Percentiles rank a stretch among this genome's conserved stretches.
Conservation (phyloP, 2,113 vertebrate genomes). For the Ageneiosus marmoratus region DNA sequence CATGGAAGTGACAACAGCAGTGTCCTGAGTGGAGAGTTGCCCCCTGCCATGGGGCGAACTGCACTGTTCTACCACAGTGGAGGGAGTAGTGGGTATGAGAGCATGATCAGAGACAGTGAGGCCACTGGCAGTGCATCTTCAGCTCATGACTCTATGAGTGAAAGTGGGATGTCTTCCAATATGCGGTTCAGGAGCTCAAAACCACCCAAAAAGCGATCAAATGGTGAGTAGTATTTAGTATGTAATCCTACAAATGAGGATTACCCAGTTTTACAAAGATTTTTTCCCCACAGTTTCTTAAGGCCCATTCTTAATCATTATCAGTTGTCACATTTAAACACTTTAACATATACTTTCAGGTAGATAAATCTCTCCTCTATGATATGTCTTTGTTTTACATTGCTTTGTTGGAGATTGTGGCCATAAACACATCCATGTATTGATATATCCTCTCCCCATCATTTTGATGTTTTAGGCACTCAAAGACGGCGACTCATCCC, state of each 20-base stretch:
- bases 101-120: conserved; percentile 95
- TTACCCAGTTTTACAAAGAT: background rate
- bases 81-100: conserved; percentile 95
- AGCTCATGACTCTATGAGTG: conserved; percentile 91
- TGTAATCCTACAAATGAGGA: conserved; percentile 38
- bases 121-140: conserved; percentile 95
- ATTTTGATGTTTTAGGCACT: conserved; percentile 74
- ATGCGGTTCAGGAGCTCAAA: conserved; percentile 86
- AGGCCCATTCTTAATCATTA: background rate
- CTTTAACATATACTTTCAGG: conserved; percentile 57
- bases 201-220: conserved; percentile 91
- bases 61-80: conserved; percentile 91
- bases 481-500: conserved; percentile 92
- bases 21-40: conserved; percentile 91
- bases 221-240: conserved; percentile 71
- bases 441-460: background rate
- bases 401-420: background rate
- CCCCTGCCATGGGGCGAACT: conserved; percentile 94
- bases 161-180: conserved; percentile 85
- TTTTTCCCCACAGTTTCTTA: background rate
- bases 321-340: conserved; percentile 42
- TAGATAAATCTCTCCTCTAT: background rate
- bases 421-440: background rate
- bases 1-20: conserved; percentile 97
- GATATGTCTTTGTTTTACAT: background rate